Conservation (phyloP, 2,888 invertebrate species). For the Slavum lentiscoides region DNA sequence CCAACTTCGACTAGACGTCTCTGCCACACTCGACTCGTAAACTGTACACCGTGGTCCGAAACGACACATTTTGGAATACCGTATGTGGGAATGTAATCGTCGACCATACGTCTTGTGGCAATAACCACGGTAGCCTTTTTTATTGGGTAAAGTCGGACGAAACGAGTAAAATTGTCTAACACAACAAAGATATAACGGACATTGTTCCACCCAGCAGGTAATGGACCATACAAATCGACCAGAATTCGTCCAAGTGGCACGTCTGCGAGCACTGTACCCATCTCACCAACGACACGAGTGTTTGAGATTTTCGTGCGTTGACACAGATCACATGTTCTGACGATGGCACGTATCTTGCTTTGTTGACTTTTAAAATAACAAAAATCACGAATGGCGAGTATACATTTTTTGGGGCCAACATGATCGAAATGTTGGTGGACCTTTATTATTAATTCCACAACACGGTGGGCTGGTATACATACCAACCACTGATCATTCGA, state of each 20-base stretch:
- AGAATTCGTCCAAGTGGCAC: not conserved
- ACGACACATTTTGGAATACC: not conserved
- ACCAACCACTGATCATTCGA: no score
- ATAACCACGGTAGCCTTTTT: not conserved
- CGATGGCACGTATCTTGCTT: no score
- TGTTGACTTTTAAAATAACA: no score
- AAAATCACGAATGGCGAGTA: no score
- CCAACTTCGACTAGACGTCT: not conserved
- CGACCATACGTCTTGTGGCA: not conserved
- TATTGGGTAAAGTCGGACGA: not conserved
- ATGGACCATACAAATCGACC: not conserved
- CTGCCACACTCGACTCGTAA: not conserved
- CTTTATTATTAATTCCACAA: no score
- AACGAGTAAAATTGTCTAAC: not conserved
- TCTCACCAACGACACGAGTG: no score
- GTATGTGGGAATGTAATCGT: not conserved
- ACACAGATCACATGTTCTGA: no score
- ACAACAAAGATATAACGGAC: not conserved
- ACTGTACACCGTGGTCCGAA: not conserved
- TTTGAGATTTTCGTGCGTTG: no score
- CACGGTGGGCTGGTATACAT: no score
- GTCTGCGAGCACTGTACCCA: not conserved
- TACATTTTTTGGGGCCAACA: no score
- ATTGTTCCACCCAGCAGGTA: not conserved
- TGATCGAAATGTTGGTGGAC: no score